These are phyloP conservation scores for Bubalus kerabau DNA, from an alignment of 2,113 vertebrate genomes.

Conservation along the genomic window DNA sequence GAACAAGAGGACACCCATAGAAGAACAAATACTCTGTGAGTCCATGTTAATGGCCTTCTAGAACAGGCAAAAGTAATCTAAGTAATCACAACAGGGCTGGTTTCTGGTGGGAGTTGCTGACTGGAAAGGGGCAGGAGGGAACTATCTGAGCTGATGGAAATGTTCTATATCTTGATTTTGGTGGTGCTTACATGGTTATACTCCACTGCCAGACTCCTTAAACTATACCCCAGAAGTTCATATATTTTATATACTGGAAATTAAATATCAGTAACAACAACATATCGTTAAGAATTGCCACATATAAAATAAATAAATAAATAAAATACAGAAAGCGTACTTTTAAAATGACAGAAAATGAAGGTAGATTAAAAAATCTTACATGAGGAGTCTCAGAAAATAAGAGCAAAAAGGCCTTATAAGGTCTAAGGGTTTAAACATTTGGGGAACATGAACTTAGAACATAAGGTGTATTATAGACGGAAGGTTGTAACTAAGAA, in stretches of 20 bases:
- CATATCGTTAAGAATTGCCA: neutral
- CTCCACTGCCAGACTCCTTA: neutral
- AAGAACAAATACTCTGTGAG: neutral
- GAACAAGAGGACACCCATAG: neutral
- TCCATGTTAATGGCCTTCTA: neutral
- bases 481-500: neutral
- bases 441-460: neutral
- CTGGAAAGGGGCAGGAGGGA: neutral
- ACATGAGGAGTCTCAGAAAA: neutral
- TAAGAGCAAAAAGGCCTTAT: neutral
- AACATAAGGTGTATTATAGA: neutral
- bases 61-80: neutral
- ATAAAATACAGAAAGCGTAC: neutral
- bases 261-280: neutral
- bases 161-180: neutral
- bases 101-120: neutral
- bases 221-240: neutral
- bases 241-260: neutral
- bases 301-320: neutral
- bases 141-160: neutral
- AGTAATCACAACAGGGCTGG: neutral
- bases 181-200: neutral
- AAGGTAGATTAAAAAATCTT: conserved; percentile 3
- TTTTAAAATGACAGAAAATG: conserved; percentile 1
- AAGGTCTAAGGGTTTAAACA: neutral